phyloP scores from a whole-genome alignment of 2,888 invertebrate genomes.

The Volucella bombylans region DNA sequence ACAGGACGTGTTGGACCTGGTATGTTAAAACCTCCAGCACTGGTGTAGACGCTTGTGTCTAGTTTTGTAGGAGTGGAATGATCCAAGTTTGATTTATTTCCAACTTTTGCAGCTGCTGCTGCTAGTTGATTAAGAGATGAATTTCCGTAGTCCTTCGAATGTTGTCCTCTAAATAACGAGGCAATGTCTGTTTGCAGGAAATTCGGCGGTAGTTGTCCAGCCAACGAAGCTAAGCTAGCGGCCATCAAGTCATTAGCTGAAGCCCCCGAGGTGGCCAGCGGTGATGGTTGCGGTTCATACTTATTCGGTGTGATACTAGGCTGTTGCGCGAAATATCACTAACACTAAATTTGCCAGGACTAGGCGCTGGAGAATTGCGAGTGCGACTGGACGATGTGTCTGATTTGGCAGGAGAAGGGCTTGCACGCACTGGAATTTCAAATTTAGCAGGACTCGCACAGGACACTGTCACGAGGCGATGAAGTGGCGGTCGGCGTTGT shows the following conservation, averaged over 20 bases:
- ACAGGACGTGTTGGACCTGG: slow-evolving; percentile 59
- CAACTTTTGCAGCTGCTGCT: slow-evolving; percentile 81
- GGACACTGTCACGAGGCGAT: slow-evolving; percentile 82
- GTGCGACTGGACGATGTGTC: slow-evolving; percentile 85
- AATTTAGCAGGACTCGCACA: slow-evolving; percentile 83
- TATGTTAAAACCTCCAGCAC: slow-evolving; percentile 59
- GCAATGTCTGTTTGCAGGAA: slow-evolving; percentile 81
- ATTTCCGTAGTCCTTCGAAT: slow-evolving; percentile 81
- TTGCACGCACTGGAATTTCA: slow-evolving; percentile 84
- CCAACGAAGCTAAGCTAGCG: slow-evolving; percentile 81
- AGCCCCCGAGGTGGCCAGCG: slow-evolving; percentile 71
- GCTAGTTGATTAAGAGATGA: slow-evolving; percentile 81
- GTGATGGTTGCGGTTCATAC: slow-evolving; percentile 76
- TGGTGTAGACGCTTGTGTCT: slow-evolving; percentile 58
- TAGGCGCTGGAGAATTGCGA: slow-evolving; percentile 84
- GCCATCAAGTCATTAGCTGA: slow-evolving; percentile 82
- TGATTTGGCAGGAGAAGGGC: slow-evolving; percentile 85
- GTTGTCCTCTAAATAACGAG: slow-evolving; percentile 79
- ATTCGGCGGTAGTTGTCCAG: slow-evolving; percentile 81
- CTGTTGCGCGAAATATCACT: slow-evolving; percentile 82
- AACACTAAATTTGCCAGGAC: slow-evolving; percentile 81
- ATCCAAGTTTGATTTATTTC: slow-evolving; percentile 77
- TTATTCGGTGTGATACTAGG: slow-evolving; percentile 81
- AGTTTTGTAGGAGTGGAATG: slow-evolving; percentile 52
- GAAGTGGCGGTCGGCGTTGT: slow-evolving; percentile 76